Conservation (phyloP, 2,113 vertebrate genomes). For the Gavialis gangeticus region DNA sequence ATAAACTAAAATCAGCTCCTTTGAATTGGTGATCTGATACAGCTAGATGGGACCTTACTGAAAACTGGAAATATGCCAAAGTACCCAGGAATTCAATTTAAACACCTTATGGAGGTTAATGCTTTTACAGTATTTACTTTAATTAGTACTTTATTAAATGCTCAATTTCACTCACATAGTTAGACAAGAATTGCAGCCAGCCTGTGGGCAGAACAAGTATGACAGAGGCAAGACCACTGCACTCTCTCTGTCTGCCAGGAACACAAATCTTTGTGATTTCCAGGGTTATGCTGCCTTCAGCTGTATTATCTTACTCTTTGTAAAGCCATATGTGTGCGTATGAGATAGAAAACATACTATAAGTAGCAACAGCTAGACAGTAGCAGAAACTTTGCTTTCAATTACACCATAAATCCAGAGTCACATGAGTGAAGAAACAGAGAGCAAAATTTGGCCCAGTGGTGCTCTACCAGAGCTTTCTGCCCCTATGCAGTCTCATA, state of each 20-base stretch:
- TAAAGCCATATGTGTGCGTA: not conserved
- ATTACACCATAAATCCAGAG: not conserved
- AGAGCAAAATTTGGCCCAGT: not conserved
- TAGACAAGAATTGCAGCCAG: constrained; percentile 2
- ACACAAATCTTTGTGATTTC: not conserved
- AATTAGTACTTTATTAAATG: constrained; percentile 79
- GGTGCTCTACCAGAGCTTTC: too few relatives aligned
- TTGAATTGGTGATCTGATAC: constrained; percentile 83
- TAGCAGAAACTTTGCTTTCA: not conserved
- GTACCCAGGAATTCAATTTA: constrained; percentile 84
- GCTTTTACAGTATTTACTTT: constrained; percentile 79
- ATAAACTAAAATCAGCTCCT: constrained; percentile 78
- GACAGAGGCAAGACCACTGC: constrained; percentile 22
- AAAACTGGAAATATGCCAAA: constrained; percentile 81
- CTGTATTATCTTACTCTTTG: not conserved
- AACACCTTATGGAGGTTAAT: constrained; percentile 83
- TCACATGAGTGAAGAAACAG: not conserved
- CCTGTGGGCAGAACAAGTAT: constrained; percentile 4
- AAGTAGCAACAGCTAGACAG: not conserved
- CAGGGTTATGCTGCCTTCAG: not conserved
- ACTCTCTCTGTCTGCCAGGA: constrained; percentile 8
- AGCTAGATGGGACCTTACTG: constrained; percentile 78
- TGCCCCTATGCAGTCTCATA: too few relatives aligned
- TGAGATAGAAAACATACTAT: rapidly evolving
- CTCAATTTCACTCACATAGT: constrained; percentile 64